Base-by-base conservation (phyloP, 2,113 vertebrate species). In the Neolamprologus sp. region DNA sequence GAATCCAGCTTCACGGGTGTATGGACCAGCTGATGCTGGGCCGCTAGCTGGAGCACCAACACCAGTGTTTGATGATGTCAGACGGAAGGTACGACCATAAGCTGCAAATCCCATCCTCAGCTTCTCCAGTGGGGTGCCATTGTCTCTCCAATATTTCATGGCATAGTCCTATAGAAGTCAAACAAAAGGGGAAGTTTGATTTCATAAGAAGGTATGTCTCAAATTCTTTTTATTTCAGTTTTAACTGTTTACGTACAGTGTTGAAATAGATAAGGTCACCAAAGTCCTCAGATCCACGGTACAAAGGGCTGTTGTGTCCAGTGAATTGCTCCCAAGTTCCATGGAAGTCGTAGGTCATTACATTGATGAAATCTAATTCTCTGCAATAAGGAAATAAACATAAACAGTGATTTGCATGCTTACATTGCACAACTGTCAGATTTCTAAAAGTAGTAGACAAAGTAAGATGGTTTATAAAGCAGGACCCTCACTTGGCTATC, bases 341-440 rank as follows among this genome's bases (percentile, higher is more conserved):
- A 7, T 97, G 97, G 92, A 98, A 96, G 90, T 98, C 97, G 1
- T 98, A 98, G 45, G 97, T 96, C 97, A 98, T 97, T 9, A 98
- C 94, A 81, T 95, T 98, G 90, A 97, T 95, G 75, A 98, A 97
- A 83, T 98, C 94, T 81, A 97, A 89, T 60, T 89, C 87, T 85
- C 97, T 97, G 19, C 4, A 84, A 33, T 80, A 51, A 13, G 28
- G 0, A 54, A 37, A 73, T 16, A 63, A 9, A 85, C 8, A 17
- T 5, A 47, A 16, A 10, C 0, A n/a, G 33, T 5, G 11, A 68
- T 3, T 68, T 40, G 7, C 3, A 68, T 68, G 9, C 11, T 37
- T 37, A 7, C 33, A 65, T 21, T 65, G 60, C 33, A 68, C 10
- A 68, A 68, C 63, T 40, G 3, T 40, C 63, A 13, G 63, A 68